Evolutionary conservation across 1,140 invertebrate species (phyloP).

Genomic region (Centruroides sculpturatus): DNA sequence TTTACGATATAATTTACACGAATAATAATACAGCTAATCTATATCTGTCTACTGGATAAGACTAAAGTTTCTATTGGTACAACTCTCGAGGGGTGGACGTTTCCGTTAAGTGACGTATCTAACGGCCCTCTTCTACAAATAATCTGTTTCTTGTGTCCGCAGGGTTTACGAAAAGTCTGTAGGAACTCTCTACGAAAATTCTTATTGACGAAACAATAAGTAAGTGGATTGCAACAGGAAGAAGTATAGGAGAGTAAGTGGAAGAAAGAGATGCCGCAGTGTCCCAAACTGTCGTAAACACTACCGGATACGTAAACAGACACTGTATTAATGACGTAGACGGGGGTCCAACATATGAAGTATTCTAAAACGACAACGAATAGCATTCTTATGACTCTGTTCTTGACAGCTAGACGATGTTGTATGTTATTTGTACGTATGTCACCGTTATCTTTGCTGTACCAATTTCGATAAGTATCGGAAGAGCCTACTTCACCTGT

Average conservation of each 20-base stretch:
- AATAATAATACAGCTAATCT: too few relatives aligned
- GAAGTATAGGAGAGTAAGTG: slow-evolving; percentile 35
- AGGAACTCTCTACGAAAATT: slow-evolving; percentile 33
- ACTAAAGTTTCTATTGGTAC: too few relatives aligned
- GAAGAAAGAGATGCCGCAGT: slow-evolving; percentile 28
- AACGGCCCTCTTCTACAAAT: too few relatives aligned
- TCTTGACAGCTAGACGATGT: slow-evolving; percentile 23
- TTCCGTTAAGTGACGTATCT: too few relatives aligned
- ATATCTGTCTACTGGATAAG: too few relatives aligned
- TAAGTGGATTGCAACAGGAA: slow-evolving; percentile 38
- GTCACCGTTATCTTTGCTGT: not conserved
- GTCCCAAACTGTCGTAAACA: slow-evolving; percentile 17
- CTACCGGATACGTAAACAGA: slow-evolving; percentile 25
- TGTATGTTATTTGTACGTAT: not conserved
- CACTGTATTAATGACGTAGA: slow-evolving; percentile 34
- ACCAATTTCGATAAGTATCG: too few relatives aligned
- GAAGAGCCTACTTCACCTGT: too few relatives aligned
- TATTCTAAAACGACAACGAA: slow-evolving; percentile 37
- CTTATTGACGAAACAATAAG: slow-evolving; percentile 39
- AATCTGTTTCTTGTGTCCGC: too few relatives aligned
- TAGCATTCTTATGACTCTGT: slow-evolving; percentile 35
- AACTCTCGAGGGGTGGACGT: too few relatives aligned
- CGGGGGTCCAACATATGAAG: slow-evolving; percentile 39
- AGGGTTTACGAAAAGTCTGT: slow-evolving; percentile 17
- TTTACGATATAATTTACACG: too few relatives aligned